phyloP scores from a whole-genome alignment of 2,797 vertebrate genomes.

The Pseudocheirus occidentalis region DNA sequence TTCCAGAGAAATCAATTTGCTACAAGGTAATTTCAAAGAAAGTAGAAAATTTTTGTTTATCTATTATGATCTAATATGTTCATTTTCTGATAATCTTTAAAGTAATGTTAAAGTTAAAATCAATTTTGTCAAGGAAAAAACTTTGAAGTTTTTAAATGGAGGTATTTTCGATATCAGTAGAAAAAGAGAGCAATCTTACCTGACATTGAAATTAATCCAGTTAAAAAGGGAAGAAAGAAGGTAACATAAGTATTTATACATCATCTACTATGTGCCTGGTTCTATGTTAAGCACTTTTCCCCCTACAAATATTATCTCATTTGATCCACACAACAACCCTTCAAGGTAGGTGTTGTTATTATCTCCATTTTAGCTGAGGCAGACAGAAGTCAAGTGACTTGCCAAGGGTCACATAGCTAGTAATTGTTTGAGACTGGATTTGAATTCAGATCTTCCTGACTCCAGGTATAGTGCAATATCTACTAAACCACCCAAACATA shows the following conservation, averaged over 20 bases:
- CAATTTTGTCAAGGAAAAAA: background rate
- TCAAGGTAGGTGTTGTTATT: background rate
- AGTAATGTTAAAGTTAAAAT: background rate
- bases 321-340: background rate
- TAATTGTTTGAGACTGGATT: background rate
- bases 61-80: background rate
- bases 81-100: background rate
- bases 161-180: background rate
- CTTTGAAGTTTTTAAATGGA: background rate
- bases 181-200: background rate
- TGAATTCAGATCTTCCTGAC: background rate
- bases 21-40: conserved; percentile 83
- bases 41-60: background rate
- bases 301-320: background rate
- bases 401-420: background rate
- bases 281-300: background rate
- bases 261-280: background rate
- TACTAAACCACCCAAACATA: background rate
- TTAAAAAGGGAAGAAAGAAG: background rate
- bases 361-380: background rate
- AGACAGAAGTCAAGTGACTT: background rate
- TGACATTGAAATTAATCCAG: background rate
- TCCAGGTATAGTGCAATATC: background rate
- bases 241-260: background rate
- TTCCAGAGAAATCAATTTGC: conserved; percentile 86